Base-by-base conservation (phyloP, 1,140 invertebrate genomes). In the Grapholita molesta region DNA sequence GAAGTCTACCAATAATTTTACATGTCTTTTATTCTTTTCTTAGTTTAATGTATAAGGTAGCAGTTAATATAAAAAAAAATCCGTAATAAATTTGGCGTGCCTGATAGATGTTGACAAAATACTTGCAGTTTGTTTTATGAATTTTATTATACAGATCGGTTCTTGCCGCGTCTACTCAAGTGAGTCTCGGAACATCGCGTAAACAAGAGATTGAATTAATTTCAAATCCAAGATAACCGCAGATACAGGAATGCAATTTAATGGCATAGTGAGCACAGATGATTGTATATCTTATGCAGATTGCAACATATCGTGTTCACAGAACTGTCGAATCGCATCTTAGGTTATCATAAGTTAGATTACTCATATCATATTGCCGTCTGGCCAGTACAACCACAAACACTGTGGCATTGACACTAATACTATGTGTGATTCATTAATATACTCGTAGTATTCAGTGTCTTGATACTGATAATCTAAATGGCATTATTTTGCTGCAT, bases 401-500 rank as follows among this genome's bases (percentile, higher is more conserved):
- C 65, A 74, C 75, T 79, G 70, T 80, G 82, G 82, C 83, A 86
- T 78, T 86, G 84, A 85, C 84, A 85, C 79, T 74, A 86, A 85
- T 85, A 82, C 74, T 66, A 70, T 67, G 73, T 53, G 76, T 69
- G 69, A 76, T 75, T 68, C 33, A 64, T 73, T 76, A 75, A 73
- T 76, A 70, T 76, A 75, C 15, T n/a, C n/a, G n/a, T n/a, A n/a
- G n/a, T 48, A 21, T 4, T 48, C 15, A 48, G 18, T 48, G 18
- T 21, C 18, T 48, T 21, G 6, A 48, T 48, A n/a, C 21, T 21
- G 42, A 15, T 21, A 18, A 48, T 21, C 12, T 48, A 21, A 48
- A 21, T 15, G n/a, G 42, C 6, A 48, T 38, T n/a, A n/a, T n/a
- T n/a, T 21, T 21, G 42, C 21, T 48, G 18, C 42, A 48, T 48